Conservation (phyloP, 2,888 invertebrate species). For the Cosmia pyralina region DNA sequence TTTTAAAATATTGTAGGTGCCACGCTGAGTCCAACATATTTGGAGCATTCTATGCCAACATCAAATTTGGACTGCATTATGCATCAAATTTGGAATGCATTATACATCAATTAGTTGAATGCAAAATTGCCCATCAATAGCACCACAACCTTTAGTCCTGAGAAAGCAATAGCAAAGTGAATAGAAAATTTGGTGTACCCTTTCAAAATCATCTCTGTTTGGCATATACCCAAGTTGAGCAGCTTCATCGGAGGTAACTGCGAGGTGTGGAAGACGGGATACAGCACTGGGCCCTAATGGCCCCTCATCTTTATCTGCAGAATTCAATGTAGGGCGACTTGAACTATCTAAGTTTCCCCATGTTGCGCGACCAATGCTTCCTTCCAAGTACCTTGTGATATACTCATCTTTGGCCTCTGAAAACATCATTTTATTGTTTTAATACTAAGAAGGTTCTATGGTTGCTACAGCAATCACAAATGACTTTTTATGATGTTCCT, state of each 20-base stretch:
- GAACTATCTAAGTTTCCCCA: constrained; percentile 94
- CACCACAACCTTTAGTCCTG: neutral
- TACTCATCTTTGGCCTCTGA: constrained; percentile 97
- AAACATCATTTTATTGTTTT: constrained; percentile 1
- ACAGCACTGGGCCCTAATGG: constrained; percentile 93
- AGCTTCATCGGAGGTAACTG: constrained; percentile 96
- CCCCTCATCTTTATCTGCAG: constrained; percentile 94
- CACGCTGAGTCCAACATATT: no score
- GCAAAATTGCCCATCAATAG: neutral
- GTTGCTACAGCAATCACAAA: neutral
- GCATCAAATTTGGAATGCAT: neutral
- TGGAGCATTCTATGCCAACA: neutral
- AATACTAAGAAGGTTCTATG: neutral
- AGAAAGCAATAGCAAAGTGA: neutral
- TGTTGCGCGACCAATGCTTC: constrained; percentile 96
- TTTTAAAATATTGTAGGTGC: neutral
- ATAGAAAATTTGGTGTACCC: constrained; percentile 88
- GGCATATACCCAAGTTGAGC: constrained; percentile 98
- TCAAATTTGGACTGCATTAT: no score
- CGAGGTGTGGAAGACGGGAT: constrained; percentile 94
- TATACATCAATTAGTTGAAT: neutral
- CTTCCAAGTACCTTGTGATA: constrained; percentile 96
- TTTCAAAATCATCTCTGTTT: constrained; percentile 98
- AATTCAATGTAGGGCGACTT: constrained; percentile 93
- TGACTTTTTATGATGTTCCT: neutral